A percentile compares a stretch with the other conserved stretches of the same genome.
Conservation (phyloP, 2,113 vertebrate genomes). For the Arenaria interpres region DNA sequence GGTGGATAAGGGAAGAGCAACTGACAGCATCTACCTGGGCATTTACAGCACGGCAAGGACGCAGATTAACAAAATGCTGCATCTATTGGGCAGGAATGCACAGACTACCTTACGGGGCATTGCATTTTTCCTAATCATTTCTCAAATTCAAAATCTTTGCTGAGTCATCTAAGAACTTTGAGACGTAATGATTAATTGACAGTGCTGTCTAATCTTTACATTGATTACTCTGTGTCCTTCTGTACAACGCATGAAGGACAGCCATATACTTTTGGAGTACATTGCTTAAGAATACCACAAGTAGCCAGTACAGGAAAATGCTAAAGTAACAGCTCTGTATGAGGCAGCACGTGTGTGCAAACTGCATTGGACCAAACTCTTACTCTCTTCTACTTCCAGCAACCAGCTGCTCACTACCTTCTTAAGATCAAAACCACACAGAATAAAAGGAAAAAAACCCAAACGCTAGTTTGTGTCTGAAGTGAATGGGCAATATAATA, state of each 20-base stretch:
- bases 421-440: not conserved
- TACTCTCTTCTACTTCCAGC: not conserved
- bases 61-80: not conserved
- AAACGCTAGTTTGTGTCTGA: not conserved
- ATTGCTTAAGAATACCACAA: not conserved
- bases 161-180: not conserved
- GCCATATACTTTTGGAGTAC: not conserved
- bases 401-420: not conserved
- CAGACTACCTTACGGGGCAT: too few relatives aligned
- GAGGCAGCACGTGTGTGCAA: not conserved
- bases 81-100: not conserved
- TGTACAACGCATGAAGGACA: not conserved
- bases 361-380: not conserved
- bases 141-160: not conserved
- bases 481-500: not conserved
- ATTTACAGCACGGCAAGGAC: not conserved
- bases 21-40: too few relatives aligned
- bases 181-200: not conserved
- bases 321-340: not conserved
- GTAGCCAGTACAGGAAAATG: not conserved
- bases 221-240: not conserved
- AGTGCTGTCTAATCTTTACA: not conserved
- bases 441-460: not conserved
- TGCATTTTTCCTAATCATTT: too few relatives aligned
- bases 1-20: too few relatives aligned